Evolutionary conservation across 2,888 invertebrate species (phyloP), one percentile per base, ranked within the genome.

Genomic region (Callinectes sapidus): DNA sequence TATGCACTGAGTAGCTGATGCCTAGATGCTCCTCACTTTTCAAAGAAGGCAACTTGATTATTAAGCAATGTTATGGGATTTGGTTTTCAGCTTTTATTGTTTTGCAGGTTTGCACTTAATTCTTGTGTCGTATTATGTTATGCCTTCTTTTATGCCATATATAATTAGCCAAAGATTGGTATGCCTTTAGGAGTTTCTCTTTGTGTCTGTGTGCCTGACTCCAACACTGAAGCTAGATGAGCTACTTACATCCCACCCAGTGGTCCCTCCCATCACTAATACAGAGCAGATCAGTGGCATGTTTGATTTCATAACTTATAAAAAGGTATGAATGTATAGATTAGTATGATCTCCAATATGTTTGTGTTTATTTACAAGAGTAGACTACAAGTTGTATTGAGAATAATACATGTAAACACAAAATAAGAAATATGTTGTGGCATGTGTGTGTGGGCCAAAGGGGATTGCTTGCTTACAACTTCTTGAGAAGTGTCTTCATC

Each of bases 241-340:
- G n/a, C 18, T 97, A 89, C 95, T 97, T 10, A 97, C 97, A 90
- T 98, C 98, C 1, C 99, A 99, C 96, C 98, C 99, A 0, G 98
- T 99, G 94, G 97, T 98, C 13, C 97, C 98, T 95, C 97, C 96
- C 0, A 98, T 98, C n/a, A 96, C 96, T 55, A 98, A 98, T 94
- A 98, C 99, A 0, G 97, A 98, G 95, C 97, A 99, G 96, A 99
- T 99, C 92, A 98, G 98, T 0, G 97, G 98, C 95, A 97, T 98
- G 93, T 99, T 99, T 95, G 99, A 99, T 95, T 96, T 97, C 0
- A 98, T 99, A 94, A 98, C 98, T 0, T 99, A 99, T 95, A 97
- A 97, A 94, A 99, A 99, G 97, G 98, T 93, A 85, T 13, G 88
- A 90, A 71, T 61, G 3, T 61, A 61, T 23, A 13, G 3, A 61